These are phyloP conservation scores for Chamaea fasciata DNA, from an alignment of 2,113 vertebrate genomes.

Conservation along the genomic window DNA sequence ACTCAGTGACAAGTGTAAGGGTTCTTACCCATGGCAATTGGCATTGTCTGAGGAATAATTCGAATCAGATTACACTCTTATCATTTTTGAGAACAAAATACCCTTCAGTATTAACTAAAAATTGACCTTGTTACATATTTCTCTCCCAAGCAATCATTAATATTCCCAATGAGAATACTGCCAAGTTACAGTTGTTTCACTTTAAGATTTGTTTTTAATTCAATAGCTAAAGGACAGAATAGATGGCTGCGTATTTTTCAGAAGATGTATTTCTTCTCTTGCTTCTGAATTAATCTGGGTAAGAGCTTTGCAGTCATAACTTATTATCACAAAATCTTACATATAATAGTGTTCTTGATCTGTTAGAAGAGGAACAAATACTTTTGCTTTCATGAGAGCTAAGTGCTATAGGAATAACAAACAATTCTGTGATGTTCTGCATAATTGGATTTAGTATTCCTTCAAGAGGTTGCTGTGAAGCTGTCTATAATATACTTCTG, in stretches of 20 bases:
- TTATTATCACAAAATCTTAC: conserved; percentile 35
- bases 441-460: conserved; percentile 38
- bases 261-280: not conserved
- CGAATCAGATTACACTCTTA: not conserved
- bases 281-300: conserved; percentile 14
- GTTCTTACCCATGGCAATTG: not conserved
- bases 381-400: conserved; percentile 11
- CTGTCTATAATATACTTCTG: not conserved
- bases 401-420: conserved; percentile 55
- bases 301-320: conserved; percentile 37
- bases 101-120: not conserved
- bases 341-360: not conserved
- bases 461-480: conserved; percentile 48
- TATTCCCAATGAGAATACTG: not conserved
- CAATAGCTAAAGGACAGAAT: not conserved
- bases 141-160: not conserved
- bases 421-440: conserved; percentile 27
- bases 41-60: not conserved
- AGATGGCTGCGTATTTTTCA: not conserved
- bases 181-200: not conserved
- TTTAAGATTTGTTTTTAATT: not conserved
- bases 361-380: conserved; percentile 36
- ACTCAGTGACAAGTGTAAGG: not conserved
- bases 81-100: not conserved
- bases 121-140: not conserved